Base-by-base conservation (phyloP, 2,888 invertebrate genomes). In the Parelbella ahira region DNA sequence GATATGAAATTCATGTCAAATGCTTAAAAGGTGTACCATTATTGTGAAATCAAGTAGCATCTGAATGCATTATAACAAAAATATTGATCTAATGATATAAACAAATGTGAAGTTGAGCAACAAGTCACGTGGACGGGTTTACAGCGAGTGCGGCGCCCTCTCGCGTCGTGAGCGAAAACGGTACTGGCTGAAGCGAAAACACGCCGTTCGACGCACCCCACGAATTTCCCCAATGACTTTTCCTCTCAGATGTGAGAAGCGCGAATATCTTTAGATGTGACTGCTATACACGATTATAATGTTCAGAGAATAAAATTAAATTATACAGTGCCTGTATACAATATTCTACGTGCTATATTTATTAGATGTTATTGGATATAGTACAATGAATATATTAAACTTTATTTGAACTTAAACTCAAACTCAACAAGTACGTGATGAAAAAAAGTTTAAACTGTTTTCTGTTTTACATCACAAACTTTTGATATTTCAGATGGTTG, bases 141-240 rank as follows among this genome's bases (percentile, higher is more conserved):
- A 50, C 45, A 49, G 39, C 73, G 69, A 69, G 59, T 55, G 63
- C 64, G 69, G 76, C 86, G 84, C 84, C 86, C 84, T 86, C 84
- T 78, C 87, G 71, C 83, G 86, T 65, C 76, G 73, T 80, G 54
- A 59, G 75, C 77, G 73, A 68, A 72, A 73, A 68, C 78, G 74
- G 64, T 69, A 87, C 87, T 87, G 86, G 71, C 74, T 63, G 63
- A 61, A 66, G 68, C 66, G 76, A 78, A 79, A 82, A 81, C 71
- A 73, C 74, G 72, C 60, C 60, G 68, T 73, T 75, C 82, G 83
- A 71, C 82, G 78, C 84, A 71, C 86, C 82, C 82, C 68, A 75
- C 82, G 75, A 81, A 78, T 83, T 83, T 82, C 77, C 81, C 77
- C 75, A 68, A 71, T 78, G 81, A 80, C 76, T 84, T 84, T 83